A percentile compares a stretch with the other conserved stretches of the same genome.
phyloP scores from a whole-genome alignment of 2,113 vertebrate genomes.

The Vicugna pacos region DNA sequence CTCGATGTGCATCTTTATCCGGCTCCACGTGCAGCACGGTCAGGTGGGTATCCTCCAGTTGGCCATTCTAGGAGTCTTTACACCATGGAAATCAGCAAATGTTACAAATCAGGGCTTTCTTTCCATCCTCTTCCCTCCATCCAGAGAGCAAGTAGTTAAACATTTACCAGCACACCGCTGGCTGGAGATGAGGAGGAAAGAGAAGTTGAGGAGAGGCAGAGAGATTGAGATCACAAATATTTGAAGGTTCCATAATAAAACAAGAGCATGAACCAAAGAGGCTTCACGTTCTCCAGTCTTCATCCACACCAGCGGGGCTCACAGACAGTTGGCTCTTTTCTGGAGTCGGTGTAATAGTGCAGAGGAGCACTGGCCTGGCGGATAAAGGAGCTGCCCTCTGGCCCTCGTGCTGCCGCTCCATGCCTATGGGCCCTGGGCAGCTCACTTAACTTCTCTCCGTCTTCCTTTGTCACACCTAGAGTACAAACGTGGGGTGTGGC shows the following conservation, averaged over 20 bases:
- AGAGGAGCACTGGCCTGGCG: background rate
- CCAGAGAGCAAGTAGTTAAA: background rate
- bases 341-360: too few species aligned
- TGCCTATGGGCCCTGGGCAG: background rate
- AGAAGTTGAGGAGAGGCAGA: background rate
- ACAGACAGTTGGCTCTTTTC: background rate
- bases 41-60: background rate
- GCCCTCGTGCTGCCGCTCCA: background rate
- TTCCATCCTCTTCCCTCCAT: too few species aligned
- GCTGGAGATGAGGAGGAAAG: background rate
- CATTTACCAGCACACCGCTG: background rate
- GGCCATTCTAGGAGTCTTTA: background rate
- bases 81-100: background rate
- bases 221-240: background rate
- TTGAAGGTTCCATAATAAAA: background rate
- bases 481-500: background rate
- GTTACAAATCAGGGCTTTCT: background rate
- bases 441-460: background rate
- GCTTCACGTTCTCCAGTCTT: background rate
- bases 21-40: background rate
- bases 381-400: background rate
- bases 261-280: background rate
- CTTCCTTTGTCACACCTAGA: background rate
- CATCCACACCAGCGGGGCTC: background rate
- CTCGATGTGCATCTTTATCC: background rate